Base-by-base conservation (phyloP, 2,888 invertebrate species). In the Vandiemenella viatica region DNA sequence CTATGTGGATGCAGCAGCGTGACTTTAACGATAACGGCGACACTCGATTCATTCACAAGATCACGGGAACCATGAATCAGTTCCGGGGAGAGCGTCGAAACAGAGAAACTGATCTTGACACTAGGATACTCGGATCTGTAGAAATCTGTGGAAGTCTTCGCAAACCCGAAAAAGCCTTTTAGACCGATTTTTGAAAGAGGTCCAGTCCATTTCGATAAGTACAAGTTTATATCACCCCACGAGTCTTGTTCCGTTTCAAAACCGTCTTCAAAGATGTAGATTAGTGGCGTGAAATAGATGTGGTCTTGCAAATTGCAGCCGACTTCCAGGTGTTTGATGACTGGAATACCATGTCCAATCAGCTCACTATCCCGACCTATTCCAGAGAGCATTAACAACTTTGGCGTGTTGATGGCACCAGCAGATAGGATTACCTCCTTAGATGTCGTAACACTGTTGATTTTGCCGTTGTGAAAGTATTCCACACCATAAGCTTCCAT, bases 401-500 rank as follows among this genome's bases (percentile, higher is more conserved):
- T 77, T 0, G 78, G 74, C 5, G 73, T 67, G 59, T 74, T 74
- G 54, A 77, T 68, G 13, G 75, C 67, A 5, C 76, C 76, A 3
- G 69, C 71, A 45, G 70, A 67, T 15, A 76, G 56, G 51, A 76
- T 71, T 1, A 76, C 65, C 53, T 69, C 71, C 45, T 67, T 67
- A 22, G 64, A 53, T 1, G 51, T 43, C 15, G 50, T 50, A 56
- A 67, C 67, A 8, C 65, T 67, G 32, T 60, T 58, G 10, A 56
- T 60, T 18, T 57, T 55, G 18, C 68, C 68, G 15, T 76, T 70
- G 46, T 77, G 72, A 1, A 73, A 63, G 53, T 79, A 80, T 56
- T 81, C 70, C 0, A 87, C 78, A 1, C 84, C 86, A 52, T 74
- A 73, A 0, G 84, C 83, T 15, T 66, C 66, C 57, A 77, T 79